Percentiles rank a stretch among this genome's conserved stretches.
Evolutionary conservation across 2,113 vertebrate species (phyloP).

Genomic region (Nothoprocta pentlandii): DNA sequence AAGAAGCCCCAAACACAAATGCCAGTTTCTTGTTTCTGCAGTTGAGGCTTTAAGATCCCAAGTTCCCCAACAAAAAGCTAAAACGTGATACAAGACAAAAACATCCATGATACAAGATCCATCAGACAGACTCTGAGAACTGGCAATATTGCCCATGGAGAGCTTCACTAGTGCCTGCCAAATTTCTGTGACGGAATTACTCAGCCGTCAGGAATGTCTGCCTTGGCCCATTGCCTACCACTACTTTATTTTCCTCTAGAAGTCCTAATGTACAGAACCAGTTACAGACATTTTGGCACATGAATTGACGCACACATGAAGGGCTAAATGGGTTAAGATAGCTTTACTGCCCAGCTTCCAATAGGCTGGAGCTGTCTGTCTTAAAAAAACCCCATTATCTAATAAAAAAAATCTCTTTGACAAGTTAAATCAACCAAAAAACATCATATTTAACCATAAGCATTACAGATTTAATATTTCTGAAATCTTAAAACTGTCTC

Average conservation of each 20-base stretch:
- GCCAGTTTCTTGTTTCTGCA: background rate
- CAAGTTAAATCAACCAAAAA: background rate
- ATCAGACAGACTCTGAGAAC: background rate
- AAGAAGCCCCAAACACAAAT: background rate
- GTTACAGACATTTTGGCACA: background rate
- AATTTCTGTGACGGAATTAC: conserved; percentile 14
- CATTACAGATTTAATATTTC: background rate
- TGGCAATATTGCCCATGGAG: background rate
- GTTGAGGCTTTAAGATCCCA: background rate
- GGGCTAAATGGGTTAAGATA: background rate
- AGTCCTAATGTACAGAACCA: background rate
- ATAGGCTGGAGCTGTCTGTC: background rate
- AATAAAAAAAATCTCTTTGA: background rate
- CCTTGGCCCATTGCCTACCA: background rate
- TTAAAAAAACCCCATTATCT: background rate
- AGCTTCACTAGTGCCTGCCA: background rate
- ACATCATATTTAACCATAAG: background rate
- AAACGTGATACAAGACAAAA: background rate
- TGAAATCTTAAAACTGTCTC: background rate
- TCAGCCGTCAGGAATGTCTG: background rate
- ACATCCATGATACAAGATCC: background rate
- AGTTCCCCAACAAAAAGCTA: background rate
- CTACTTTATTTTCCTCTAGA: background rate
- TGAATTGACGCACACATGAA: background rate
- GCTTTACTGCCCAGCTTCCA: background rate